phyloP scores from a whole-genome alignment of 2,888 invertebrate genomes.

The Pomacea canaliculata region DNA sequence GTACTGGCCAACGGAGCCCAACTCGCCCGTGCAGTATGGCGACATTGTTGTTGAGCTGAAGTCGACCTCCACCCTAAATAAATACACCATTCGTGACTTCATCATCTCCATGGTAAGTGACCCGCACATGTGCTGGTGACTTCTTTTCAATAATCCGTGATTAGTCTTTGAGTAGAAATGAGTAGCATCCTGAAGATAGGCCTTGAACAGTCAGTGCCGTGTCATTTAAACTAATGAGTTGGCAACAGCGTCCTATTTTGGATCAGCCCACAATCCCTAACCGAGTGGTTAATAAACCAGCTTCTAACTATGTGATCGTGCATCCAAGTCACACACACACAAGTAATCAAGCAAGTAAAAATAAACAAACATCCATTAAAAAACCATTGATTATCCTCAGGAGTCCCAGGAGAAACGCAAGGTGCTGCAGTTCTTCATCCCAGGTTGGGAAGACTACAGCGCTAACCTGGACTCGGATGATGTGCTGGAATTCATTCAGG shows the following conservation, averaged over 20 bases:
- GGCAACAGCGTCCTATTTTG: not conserved
- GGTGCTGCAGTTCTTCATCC: conserved; percentile 56
- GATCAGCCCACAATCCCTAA: no score
- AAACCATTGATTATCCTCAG: no score
- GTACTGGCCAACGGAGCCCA: conserved; percentile 51
- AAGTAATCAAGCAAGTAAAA: no score
- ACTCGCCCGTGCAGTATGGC: conserved; percentile 52
- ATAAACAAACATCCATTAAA: no score
- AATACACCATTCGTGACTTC: conserved; percentile 53
- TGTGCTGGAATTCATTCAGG: conserved; percentile 51
- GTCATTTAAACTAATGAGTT: not conserved
- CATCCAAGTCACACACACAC: no score
- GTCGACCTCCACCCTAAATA: conserved; percentile 48
- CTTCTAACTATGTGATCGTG: no score
- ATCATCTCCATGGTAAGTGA: conserved; percentile 43
- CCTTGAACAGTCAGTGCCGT: not conserved
- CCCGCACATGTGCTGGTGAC: not conserved
- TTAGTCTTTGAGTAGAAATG: not conserved
- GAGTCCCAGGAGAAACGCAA: conserved; percentile 61
- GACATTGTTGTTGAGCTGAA: conserved; percentile 50
- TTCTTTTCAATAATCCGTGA: not conserved
- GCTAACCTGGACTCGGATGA: conserved; percentile 53
- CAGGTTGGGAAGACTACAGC: conserved; percentile 56
- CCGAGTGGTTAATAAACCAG: no score
- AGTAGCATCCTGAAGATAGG: no score